A percentile compares a stretch with the other conserved stretches of the same genome.
These are phyloP conservation scores for Phainopepla nitens DNA, from an alignment of 2,113 vertebrate species.

Conservation along the genomic window DNA sequence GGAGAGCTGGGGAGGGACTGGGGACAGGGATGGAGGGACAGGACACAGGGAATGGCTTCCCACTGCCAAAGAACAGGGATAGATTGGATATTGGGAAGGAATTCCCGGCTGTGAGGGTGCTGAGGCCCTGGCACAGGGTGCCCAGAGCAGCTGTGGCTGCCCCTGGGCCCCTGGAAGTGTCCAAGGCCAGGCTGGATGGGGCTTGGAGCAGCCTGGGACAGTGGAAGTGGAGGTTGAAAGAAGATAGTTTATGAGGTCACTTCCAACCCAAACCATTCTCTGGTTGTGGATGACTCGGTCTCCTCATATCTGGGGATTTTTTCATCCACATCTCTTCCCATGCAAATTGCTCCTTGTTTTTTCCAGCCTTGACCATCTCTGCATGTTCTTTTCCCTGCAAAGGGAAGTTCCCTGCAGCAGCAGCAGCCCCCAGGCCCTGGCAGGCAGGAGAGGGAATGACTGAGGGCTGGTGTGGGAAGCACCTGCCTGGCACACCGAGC, in stretches of 20 bases:
- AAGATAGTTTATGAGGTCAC: background rate
- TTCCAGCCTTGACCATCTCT: background rate
- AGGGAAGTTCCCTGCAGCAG: background rate
- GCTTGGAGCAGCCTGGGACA: background rate
- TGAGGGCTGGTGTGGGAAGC: background rate
- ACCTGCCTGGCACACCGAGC: background rate
- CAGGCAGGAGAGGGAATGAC: background rate
- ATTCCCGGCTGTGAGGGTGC: fast-evolving
- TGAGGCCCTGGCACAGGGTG: background rate
- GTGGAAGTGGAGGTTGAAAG: background rate
- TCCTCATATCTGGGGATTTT: background rate
- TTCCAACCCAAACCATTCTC: background rate
- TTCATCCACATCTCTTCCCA: background rate
- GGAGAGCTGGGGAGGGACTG: background rate
- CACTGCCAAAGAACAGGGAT: background rate
- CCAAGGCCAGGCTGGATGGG: fast-evolving
- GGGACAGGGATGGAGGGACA: background rate
- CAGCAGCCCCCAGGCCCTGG: background rate
- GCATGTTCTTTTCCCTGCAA: fast-evolving
- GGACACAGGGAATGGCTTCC: background rate
- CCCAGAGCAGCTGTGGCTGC: background rate
- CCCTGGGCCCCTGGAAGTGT: background rate
- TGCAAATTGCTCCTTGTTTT: background rate
- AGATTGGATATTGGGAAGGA: background rate
- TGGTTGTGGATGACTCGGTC: background rate